These are phyloP conservation scores for Alitta virens DNA, from an alignment of 2,888 invertebrate species.

Conservation along the genomic window DNA sequence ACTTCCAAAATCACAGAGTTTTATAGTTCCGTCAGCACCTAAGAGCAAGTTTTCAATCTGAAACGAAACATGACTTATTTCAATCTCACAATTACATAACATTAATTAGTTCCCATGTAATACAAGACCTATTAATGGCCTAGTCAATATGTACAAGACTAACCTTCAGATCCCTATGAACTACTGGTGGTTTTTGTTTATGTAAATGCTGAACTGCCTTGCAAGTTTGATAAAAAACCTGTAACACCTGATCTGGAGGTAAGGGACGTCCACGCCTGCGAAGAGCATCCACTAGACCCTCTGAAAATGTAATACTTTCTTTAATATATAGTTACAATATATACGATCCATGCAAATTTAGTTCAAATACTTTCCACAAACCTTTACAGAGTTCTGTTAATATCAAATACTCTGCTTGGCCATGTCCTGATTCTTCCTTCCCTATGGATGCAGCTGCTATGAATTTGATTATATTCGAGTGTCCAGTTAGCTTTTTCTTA, in stretches of 20 bases:
- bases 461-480: conserved; percentile 88
- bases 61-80: too few species aligned
- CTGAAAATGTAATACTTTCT: conserved; percentile 25
- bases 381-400: conserved; percentile 92
- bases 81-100: too few species aligned
- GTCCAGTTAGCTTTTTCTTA: conserved; percentile 82
- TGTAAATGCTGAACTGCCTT: conserved; percentile 93
- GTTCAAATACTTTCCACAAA: conserved; percentile 31
- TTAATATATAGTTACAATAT: too few species aligned
- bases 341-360: too few species aligned
- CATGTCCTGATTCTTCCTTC: conserved; percentile 75
- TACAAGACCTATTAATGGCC: too few species aligned
- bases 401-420: conserved; percentile 84
- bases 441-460: conserved; percentile 79
- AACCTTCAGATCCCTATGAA: conserved; percentile 92
- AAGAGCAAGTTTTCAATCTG: conserved; percentile 89
- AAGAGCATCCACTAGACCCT: conserved; percentile 54
- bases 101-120: too few species aligned
- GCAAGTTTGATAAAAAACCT: conserved; percentile 88
- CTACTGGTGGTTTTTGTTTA: conserved; percentile 81
- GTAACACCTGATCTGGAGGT: conserved; percentile 61
- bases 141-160: conserved; percentile 5
- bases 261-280: conserved; percentile 41
- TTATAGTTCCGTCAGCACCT: conserved; percentile 79
- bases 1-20: conserved; percentile 97